Percentiles rank a stretch among this genome's conserved stretches.
phyloP scores from a whole-genome alignment of 1,140 invertebrate genomes.

The Brachionus rotundiformis region DNA sequence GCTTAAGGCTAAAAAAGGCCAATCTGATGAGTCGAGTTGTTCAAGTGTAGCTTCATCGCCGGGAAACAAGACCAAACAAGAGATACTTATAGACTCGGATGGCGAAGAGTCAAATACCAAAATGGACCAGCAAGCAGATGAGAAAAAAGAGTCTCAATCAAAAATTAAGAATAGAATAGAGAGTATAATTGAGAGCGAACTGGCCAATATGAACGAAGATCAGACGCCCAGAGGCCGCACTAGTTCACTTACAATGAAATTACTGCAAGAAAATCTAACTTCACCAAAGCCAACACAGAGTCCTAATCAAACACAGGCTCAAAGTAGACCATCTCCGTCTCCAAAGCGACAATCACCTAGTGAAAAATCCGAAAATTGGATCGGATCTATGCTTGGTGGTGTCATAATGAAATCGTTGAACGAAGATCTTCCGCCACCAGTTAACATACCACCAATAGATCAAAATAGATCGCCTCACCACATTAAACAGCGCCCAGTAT shows the following conservation, averaged over 20 bases:
- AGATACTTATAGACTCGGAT: slow-evolving; percentile 10
- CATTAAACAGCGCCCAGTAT: neutral
- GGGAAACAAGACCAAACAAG: neutral
- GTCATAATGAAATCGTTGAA: slow-evolving; percentile 32
- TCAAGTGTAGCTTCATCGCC: slow-evolving; percentile 26
- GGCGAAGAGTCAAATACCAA: neutral
- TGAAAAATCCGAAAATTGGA: slow-evolving; percentile 9
- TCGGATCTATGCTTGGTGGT: slow-evolving; percentile 40
- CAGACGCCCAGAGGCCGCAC: neutral
- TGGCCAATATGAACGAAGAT: neutral
- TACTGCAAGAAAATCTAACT: neutral
- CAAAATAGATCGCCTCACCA: neutral
- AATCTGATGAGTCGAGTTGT: slow-evolving; percentile 26
- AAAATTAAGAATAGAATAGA: slow-evolving; percentile 7
- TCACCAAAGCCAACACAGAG: neutral
- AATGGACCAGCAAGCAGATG: neutral
- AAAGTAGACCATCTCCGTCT: neutral
- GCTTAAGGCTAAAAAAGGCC: neutral
- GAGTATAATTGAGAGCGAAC: slow-evolving; percentile 19
- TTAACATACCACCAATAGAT: neutral
- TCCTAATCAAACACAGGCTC: neutral
- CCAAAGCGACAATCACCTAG: neutral
- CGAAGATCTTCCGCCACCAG: slow-evolving; percentile 43
- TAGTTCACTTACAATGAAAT: slow-evolving; percentile 8
- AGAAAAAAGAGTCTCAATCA: neutral